Percentiles rank a stretch among this genome's conserved stretches.
phyloP scores from a whole-genome alignment of 2,888 invertebrate genomes.

The Orthonevra nobilis region DNA sequence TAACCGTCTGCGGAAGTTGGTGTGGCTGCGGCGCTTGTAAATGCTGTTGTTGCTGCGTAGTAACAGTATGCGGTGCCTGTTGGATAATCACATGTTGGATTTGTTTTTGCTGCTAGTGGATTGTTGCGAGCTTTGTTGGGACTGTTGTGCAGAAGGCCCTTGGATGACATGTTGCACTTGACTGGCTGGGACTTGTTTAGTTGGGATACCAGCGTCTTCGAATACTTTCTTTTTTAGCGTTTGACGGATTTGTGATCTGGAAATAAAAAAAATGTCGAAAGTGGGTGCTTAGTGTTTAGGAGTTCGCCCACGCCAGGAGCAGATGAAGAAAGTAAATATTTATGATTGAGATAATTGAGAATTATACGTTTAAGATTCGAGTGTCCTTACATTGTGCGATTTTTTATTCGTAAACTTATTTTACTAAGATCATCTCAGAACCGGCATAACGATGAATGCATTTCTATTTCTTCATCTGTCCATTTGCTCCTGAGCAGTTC shows the following conservation, averaged over 20 bases:
- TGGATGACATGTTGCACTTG: slow-evolving; percentile 81
- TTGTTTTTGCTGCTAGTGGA: slow-evolving; percentile 77
- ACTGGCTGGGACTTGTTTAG: slow-evolving; percentile 83
- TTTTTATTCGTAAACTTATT: slow-evolving; percentile 95
- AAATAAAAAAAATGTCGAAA: slow-evolving; percentile 75
- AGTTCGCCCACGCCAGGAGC: slow-evolving; percentile 44
- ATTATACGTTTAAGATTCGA: slow-evolving; percentile 44
- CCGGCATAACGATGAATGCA: slow-evolving; percentile 92
- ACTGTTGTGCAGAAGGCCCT: slow-evolving; percentile 77
- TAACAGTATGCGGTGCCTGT: slow-evolving; percentile 73
- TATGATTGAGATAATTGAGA: too few relatives aligned
- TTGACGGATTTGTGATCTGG: slow-evolving; percentile 91
- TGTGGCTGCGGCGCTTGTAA: slow-evolving; percentile 56
- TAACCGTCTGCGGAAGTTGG: slow-evolving; percentile 76
- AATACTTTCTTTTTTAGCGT: slow-evolving; percentile 93
- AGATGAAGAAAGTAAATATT: slow-evolving; percentile 69
- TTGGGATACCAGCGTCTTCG: slow-evolving; percentile 91
- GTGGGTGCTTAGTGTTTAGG: slow-evolving; percentile 24
- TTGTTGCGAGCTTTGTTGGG: slow-evolving; percentile 73
- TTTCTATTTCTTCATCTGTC: slow-evolving; percentile 98
- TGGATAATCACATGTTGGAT: slow-evolving; percentile 71
- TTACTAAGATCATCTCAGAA: slow-evolving; percentile 96
- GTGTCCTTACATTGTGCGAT: slow-evolving; percentile 92
- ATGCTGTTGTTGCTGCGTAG: slow-evolving; percentile 73
- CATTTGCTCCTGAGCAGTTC: slow-evolving; percentile 87